Evolutionary conservation across 2,113 vertebrate genomes (phyloP), one percentile per base, ranked within the genome.

Genomic region (Geococcyx californianus): DNA sequence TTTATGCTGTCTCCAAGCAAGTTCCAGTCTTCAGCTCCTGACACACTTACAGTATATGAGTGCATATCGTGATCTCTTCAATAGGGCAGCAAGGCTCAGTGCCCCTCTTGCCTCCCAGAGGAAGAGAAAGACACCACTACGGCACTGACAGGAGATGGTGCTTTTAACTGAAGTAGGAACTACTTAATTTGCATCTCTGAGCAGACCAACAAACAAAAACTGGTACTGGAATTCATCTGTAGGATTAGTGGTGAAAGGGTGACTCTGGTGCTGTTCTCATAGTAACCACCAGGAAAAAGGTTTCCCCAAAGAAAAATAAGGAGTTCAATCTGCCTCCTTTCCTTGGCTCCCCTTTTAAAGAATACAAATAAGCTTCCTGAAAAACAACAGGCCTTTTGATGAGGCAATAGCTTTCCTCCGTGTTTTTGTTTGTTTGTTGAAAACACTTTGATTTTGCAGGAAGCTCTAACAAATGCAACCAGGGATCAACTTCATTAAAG

Each of bases 401-500:
- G 38, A 83, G 64, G 93, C 73, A 72, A 73, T 7, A 93, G 94
- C 21, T 40, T 54, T 69, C 29, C 17, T n/a, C 54, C 19, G 2
- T 75, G 84, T 26, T 87, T 94, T 81, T 96, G 80, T 89, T 92
- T 96, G 84, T 95, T 96, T 94, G 88, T 84, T 96, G 67, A 58
- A 84, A 95, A 94, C 66, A 78, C 74, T 94, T 82, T 54, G 67
- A 92, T 93, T 95, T 93, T 14, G 20, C 44, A 93, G 95, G 79
- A 94, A 96, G 85, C 31, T 36, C 63, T 90, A 77, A 97, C 38
- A 95, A 97, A 89, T 23, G 85, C 52, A 84, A 95, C 59, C 1
- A 17, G 8, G 85, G 93, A 96, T 81, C 93, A 94, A 97, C 67
- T 89, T 87, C 4, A 11, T 82, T 68, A 74, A 94, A 97, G 94